Evolutionary conservation across 2,113 vertebrate species (phyloP).

Genomic region (Anseranas semipalmata): DNA sequence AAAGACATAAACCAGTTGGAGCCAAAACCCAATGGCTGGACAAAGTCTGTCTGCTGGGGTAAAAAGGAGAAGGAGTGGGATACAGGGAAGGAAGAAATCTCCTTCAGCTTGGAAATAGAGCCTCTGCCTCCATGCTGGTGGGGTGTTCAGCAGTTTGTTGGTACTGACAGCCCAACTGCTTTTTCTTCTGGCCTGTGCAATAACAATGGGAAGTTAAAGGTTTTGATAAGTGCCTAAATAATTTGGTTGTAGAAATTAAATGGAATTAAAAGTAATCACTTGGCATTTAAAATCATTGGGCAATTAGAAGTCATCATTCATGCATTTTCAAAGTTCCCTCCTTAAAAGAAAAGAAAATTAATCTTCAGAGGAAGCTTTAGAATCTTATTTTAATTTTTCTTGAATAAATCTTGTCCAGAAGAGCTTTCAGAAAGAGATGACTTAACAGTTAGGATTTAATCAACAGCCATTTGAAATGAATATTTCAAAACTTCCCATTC

Average conservation of each 20-base stretch:
- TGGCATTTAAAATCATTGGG: background rate
- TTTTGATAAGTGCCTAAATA: background rate
- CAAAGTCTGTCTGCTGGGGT: background rate
- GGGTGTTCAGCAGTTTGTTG: background rate
- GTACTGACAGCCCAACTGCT: background rate
- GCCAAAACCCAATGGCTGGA: background rate
- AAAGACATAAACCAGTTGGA: background rate
- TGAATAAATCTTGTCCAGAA: background rate
- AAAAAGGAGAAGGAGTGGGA: background rate
- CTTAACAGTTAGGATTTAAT: slow-evolving; percentile 19
- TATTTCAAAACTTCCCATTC: background rate
- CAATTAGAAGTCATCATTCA: slow-evolving; percentile 8
- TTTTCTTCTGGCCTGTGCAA: background rate
- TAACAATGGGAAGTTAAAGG: background rate
- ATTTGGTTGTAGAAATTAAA: background rate
- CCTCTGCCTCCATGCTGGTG: background rate
- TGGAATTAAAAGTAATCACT: background rate
- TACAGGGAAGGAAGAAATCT: background rate
- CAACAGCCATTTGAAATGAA: background rate
- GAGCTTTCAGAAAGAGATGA: slow-evolving; percentile 7
- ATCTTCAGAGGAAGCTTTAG: slow-evolving; percentile 2
- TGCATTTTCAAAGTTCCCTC: background rate
- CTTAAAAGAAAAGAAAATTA: background rate
- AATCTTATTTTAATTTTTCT: slow-evolving; percentile 9
- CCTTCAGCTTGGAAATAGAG: background rate